Conservation (phyloP, 2,113 vertebrate genomes). For the Lathamus discolor region DNA sequence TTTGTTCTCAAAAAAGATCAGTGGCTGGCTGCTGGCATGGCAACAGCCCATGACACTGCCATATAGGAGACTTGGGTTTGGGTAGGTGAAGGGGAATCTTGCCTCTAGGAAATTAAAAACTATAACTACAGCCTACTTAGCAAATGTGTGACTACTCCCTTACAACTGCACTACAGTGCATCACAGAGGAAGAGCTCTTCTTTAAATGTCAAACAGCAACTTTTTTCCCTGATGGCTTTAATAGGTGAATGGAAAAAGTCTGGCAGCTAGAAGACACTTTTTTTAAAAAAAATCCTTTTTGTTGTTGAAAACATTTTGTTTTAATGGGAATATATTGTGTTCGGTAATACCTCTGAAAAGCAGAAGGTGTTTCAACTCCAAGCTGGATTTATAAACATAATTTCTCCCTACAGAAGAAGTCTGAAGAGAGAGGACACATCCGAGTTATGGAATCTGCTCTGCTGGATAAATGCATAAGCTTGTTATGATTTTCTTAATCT, state of each 20-base stretch:
- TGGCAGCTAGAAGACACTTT: neutral
- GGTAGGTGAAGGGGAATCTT: constrained; percentile 26
- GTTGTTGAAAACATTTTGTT: neutral
- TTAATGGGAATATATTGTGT: neutral
- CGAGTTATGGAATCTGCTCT: neutral
- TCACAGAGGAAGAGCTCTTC: neutral
- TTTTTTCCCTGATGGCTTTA: neutral
- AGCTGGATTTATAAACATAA: neutral
- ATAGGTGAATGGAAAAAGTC: neutral
- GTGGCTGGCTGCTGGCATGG: constrained; percentile 53
- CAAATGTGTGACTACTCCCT: constrained; percentile 33
- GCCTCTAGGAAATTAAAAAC: constrained; percentile 65
- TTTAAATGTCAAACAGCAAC: constrained; percentile 38
- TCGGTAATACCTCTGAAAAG: neutral
- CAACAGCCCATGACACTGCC: constrained; percentile 41
- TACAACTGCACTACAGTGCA: constrained; percentile 14
- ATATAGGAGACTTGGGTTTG: constrained; percentile 33
- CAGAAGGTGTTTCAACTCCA: neutral
- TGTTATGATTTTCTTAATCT: neutral
- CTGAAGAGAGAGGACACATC: neutral
- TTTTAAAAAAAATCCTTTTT: neutral
- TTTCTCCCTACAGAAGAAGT: neutral
- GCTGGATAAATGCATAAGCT: neutral
- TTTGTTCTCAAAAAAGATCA: constrained; percentile 67
- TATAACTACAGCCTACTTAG: constrained; percentile 37